Evolutionary conservation across 2,888 invertebrate genomes (phyloP).

Genomic region (Drosophila cracens): DNA sequence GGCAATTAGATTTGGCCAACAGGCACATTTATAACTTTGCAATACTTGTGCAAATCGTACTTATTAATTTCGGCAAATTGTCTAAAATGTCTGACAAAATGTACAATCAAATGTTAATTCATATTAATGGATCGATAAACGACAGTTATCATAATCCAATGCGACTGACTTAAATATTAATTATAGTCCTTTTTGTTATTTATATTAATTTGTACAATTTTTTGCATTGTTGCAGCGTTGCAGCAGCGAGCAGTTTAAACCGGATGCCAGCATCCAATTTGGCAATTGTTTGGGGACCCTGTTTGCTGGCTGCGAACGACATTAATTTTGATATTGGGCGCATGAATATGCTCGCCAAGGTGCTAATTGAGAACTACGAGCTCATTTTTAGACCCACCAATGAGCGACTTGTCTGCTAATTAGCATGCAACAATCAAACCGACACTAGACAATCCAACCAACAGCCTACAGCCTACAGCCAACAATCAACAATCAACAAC

Average conservation of each 20-base stretch:
- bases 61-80: background rate
- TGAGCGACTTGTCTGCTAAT: slow-evolving; percentile 82
- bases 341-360: slow-evolving; percentile 84
- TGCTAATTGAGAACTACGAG: slow-evolving; percentile 84
- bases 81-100: background rate
- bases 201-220: background rate
- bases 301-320: slow-evolving; percentile 82
- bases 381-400: slow-evolving; percentile 82
- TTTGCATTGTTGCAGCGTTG: slow-evolving; percentile 74
- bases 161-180: background rate
- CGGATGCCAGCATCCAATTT: slow-evolving; percentile 85
- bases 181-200: background rate
- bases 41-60: background rate
- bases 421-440: background rate
- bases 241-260: slow-evolving; percentile 81
- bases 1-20: background rate
- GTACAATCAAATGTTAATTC: background rate
- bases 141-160: background rate
- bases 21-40: background rate
- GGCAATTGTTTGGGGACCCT: slow-evolving; percentile 85
- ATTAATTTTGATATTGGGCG: slow-evolving; percentile 83
- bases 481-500: background rate
- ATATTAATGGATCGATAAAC: background rate
- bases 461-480: background rate
- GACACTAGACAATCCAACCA: background rate